Base-by-base conservation (phyloP, 1,140 invertebrate species). In the Thaumetopoea pityocampa region DNA sequence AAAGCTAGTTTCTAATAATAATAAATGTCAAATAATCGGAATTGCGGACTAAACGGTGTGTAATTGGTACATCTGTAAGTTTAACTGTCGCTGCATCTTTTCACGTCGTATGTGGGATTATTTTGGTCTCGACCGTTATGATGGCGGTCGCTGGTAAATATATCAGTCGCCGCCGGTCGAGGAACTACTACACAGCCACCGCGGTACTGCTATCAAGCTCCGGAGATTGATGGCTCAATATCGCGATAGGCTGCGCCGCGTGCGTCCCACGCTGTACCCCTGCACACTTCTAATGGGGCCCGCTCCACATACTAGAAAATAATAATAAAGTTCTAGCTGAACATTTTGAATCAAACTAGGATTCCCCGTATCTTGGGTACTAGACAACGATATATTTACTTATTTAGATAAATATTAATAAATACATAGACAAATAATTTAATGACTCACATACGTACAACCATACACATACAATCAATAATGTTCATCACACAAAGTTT, bases 171-270 rank as follows among this genome's bases (percentile, higher is more conserved):
- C n/a, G 38, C 44, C 67, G 67, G 66, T 66, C 64, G 67, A 68
- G 66, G 66, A 70, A 74, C 67, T 66, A 60, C 67, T 77, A 70
- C 62, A 63, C 65, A 53, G 61, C 38, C 62, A 53, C 48, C 51
- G 53, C 38, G 49, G 36, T 57, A 67, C 55, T 58, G 65, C 68
- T 70, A 72, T 70, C 64, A 66, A 58, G 33, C 32, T 51, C 33
- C 18, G 51, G 58, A 71, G 67, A 73, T 79, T 73, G 69, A 78
- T 78, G 64, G 51, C 53, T 58, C 52, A 78, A 69, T 74, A 76
- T 68, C 42, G 44, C 51, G 51, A 68, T 66, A 54, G 61, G 57
- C 53, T 66, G 19, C 29, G 44, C 35, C 19, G 49, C 35, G 33
- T 29, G 45, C 10, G 24, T 28, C 27, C 36, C 19, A 29, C 14